A percentile compares a stretch with the other conserved stretches of the same genome.
phyloP scores from a whole-genome alignment of 2,888 invertebrate species.

The Hybos culiciformis region DNA sequence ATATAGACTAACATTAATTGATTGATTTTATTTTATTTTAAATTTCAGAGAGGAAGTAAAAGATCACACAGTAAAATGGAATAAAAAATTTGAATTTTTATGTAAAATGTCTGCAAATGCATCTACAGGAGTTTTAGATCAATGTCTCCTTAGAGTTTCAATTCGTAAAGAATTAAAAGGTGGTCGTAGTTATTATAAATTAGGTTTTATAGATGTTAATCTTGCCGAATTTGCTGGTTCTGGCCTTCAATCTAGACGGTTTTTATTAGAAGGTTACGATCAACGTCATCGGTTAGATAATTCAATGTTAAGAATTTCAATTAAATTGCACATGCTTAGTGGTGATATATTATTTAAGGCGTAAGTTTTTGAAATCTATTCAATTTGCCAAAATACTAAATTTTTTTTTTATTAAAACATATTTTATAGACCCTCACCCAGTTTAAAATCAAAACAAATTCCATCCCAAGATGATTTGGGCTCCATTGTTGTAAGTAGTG shows the following conservation, averaged over 20 bases:
- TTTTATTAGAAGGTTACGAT: conserved; percentile 92
- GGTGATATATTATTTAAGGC: conserved; percentile 97
- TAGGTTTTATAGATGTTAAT: conserved; percentile 96
- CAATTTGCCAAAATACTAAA: neutral
- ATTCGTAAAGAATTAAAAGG: conserved; percentile 82
- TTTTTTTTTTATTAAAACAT: conserved; percentile 6
- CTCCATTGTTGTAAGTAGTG: conserved; percentile 17
- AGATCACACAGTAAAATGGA: conserved; percentile 90
- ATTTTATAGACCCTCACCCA: conserved; percentile 49
- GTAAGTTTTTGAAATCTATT: conserved; percentile 45
- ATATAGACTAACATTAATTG: neutral
- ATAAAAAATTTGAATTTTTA: conserved; percentile 76
- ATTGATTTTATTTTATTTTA: conserved; percentile 7
- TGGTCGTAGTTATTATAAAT: conserved; percentile 56
- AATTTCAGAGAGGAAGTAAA: conserved; percentile 74
- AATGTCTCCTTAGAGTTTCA: conserved; percentile 84
- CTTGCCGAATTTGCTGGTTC: conserved; percentile 93
- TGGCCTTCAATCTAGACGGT: conserved; percentile 72
- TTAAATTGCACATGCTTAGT: conserved; percentile 86
- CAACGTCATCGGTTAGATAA: conserved; percentile 87
- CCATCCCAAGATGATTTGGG: conserved; percentile 34
- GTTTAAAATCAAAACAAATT: conserved; percentile 44
- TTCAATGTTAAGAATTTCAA: conserved; percentile 81
- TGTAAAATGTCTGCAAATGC: conserved; percentile 97
- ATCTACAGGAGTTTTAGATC: conserved; percentile 86